phyloP scores from a whole-genome alignment of 2,888 invertebrate genomes.

The Callimorpha dominula region DNA sequence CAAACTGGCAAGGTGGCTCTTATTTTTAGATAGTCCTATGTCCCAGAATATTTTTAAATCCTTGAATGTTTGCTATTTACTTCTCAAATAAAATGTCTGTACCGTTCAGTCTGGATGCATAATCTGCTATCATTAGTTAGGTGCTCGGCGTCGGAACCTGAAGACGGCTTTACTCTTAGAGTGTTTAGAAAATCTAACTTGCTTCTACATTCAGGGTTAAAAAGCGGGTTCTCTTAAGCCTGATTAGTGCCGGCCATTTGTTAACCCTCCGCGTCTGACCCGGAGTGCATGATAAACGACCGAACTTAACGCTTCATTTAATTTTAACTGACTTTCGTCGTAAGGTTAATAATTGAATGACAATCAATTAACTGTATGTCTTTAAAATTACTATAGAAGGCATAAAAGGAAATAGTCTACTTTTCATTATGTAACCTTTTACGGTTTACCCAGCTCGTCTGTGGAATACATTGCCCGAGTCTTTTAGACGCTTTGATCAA shows the following conservation, averaged over 20 bases:
- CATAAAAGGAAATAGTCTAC: no score
- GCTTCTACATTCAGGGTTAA: conserved; percentile 37
- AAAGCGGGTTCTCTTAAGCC: conserved; percentile 43
- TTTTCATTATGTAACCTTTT: no score
- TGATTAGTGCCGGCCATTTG: conserved; percentile 67
- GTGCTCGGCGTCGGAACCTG: background rate
- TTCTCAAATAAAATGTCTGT: no score
- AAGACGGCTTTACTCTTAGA: background rate
- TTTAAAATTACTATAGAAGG: no score
- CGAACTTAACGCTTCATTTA: conserved; percentile 54
- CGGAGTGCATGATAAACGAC: conserved; percentile 54
- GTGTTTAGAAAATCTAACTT: conserved; percentile 12
- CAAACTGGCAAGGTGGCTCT: no score
- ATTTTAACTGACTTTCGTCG: conserved; percentile 52
- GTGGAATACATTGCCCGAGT: no score
- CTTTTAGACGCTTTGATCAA: no score
- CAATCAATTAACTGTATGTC: background rate
- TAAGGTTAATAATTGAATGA: conserved; percentile 36
- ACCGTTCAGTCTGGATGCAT: no score
- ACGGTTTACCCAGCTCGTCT: no score
- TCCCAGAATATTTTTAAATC: no score
- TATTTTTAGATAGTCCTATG: no score
- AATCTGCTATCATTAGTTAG: background rate
- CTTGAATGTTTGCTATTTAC: no score
- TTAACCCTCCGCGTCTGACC: conserved; percentile 56